Evolutionary conservation across 1,140 invertebrate genomes (phyloP).

Genomic region (Lucilia cuprina): DNA sequence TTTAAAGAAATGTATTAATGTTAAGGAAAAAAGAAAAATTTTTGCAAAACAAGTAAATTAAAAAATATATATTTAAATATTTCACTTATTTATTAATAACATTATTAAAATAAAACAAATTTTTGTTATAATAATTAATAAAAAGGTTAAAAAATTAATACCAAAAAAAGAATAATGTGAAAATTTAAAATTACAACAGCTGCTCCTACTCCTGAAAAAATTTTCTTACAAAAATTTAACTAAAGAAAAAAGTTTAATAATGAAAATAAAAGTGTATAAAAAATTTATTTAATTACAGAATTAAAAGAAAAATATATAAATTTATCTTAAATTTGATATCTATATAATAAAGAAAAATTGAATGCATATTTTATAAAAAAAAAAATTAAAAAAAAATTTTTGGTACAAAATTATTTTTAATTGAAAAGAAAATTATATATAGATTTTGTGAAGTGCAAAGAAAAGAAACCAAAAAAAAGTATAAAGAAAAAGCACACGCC

Average conservation of each 20-base stretch:
- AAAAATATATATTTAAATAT: constrained; percentile 1
- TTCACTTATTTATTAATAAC: neutral
- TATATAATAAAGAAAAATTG: too few species aligned
- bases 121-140: neutral
- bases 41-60: constrained; percentile 3
- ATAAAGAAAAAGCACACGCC: constrained; percentile 27
- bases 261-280: neutral
- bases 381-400: neutral
- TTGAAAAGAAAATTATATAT: neutral
- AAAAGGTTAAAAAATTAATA: neutral
- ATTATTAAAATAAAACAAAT: neutral
- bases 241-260: neutral
- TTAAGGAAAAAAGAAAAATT: neutral
- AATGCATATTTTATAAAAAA: neutral
- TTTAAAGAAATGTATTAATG: neutral
- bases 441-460: neutral
- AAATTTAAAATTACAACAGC: constrained; percentile 9
- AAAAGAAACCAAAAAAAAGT: neutral
- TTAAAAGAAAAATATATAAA: neutral
- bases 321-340: neutral
- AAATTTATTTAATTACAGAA: neutral
- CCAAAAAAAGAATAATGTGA: neutral
- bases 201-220: neutral
- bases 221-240: neutral
- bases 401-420: constrained; percentile 2